Base-by-base conservation (phyloP, 2,888 invertebrate genomes). In the Orthosia gracilis region DNA sequence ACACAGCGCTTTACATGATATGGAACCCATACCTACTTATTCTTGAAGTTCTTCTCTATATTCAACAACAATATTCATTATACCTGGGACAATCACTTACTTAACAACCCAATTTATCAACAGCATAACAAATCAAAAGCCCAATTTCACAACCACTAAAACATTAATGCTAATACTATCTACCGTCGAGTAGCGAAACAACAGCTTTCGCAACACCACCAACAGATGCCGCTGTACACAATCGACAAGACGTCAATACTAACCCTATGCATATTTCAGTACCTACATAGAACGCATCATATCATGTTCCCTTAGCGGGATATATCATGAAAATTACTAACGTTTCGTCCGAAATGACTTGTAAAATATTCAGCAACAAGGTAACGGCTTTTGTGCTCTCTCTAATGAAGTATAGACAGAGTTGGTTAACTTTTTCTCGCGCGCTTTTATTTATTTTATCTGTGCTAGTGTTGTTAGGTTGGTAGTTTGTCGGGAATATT, bases 361-460 rank as follows among this genome's bases (percentile, higher is more conserved):
- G 90, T 96, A 92, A 96, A 96, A 94, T 95, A 96, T 96, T 96
- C 95, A 96, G 89, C 45, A 73, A 83, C 84, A 86, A 90, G 87
- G 92, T 96, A 96, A 96, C 95, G 91, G 94, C 92, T 94, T 96
- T 95, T 95, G 96, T 96, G 94, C 87, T 75, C 76, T 70, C 83
- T 84, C 90, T 94, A 95, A 95, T 95, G 94, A 95, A 94, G 92
- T 91, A 93, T 92, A 92, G 91, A 82, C 85, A 74, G 74, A 77
- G 86, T 87, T 79, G 85, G 82, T 85, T 82, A 77, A 85, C 78
- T 85, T 89, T 80, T 82, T 82, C 82, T 87, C 80, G 76, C 79
- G 83, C 70, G 75, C 80, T 76, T 85, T 84, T 84, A 87, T 87
- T 80, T 85, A 81, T 87, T 87, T 88, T 85, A 85, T 85, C 80